A percentile compares a stretch with the other conserved stretches of the same genome.
These are phyloP conservation scores for Acrossocheilus wenchowensis DNA, from an alignment of 2,797 vertebrate species.

Conservation along the genomic window DNA sequence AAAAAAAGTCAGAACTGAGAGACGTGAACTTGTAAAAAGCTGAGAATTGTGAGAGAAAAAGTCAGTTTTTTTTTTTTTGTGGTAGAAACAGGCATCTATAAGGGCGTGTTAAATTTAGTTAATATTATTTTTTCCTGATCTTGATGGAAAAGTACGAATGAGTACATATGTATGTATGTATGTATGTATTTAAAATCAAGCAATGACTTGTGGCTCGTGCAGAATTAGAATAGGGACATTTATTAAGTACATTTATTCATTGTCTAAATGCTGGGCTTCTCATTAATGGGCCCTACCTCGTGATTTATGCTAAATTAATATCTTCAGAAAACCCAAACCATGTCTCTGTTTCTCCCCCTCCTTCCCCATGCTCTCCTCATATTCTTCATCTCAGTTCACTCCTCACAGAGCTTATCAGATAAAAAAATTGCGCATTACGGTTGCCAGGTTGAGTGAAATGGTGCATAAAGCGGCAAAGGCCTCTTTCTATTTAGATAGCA, in stretches of 20 bases:
- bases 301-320: background rate
- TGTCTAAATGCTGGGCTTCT: background rate
- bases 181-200: background rate
- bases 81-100: too few relatives aligned
- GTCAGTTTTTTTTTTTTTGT: too few relatives aligned
- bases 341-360: background rate
- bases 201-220: background rate
- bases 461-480: conserved; percentile 2
- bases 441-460: conserved; percentile 29
- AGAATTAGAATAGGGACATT: background rate
- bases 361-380: background rate
- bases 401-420: background rate
- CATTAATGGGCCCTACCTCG: background rate
- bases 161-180: background rate
- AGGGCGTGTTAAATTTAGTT: too few relatives aligned
- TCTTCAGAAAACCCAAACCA: conserved; percentile 2
- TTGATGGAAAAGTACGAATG: background rate
- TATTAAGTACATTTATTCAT: background rate
- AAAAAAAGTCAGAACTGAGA: too few relatives aligned
- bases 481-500: conserved; percentile 35
- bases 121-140: background rate
- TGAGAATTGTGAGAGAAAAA: too few relatives aligned
- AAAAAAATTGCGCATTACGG: conserved; percentile 10
- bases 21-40: too few relatives aligned
- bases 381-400: background rate